Base-by-base conservation (phyloP, 2,113 vertebrate species). In the Phodopus roborovskii region DNA sequence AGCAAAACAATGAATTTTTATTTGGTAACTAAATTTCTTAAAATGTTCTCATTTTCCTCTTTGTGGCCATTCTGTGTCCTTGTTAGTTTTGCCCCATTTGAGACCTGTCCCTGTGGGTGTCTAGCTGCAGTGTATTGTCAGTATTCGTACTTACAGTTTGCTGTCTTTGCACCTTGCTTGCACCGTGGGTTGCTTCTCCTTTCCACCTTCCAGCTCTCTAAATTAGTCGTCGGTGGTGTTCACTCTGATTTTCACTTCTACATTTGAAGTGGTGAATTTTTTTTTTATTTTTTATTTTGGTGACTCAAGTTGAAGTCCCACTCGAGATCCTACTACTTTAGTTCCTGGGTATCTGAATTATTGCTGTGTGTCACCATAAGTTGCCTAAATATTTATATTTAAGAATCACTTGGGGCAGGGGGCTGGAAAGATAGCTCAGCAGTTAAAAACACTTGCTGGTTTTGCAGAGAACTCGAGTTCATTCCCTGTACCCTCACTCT, bases 211-310 rank as follows among this genome's bases (percentile, higher is more conserved):
- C 77, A 86, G 45, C 78, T 39, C 85, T 62, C 92, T 62, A 81
- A 68, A 70, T 96, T 70, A 68, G 20, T 96, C 92, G 91, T 88
- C 36, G 62, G 66, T 79, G 36, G 39, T 62, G 45, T 73, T 84
- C 22, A 62, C 86, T 96, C 64, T 64, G 36, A 77, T 92, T 89
- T 96, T 96, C 62, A 78, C 39, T 89, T 96, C 66, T 42, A 92
- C 28, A 71, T 68, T 45, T 42, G 30, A 84, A 94, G 70, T 68
- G 81, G 92, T 97, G 15, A 66, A 42, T n/a, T 94, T 92, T 78
- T 56, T 26, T 53, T 74, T 60, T n/a, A n/a, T n/a, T n/a, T 75
- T 30, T 8, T 58, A 4, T 45, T 36, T 42, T 77, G 6, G 5
- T 45, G 33, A 11, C 20, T 75, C n/a, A n/a, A 26, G 33, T 45